These are phyloP conservation scores for Heliconius cydno DNA, from an alignment of 2,888 invertebrate species.

Conservation along the genomic window DNA sequence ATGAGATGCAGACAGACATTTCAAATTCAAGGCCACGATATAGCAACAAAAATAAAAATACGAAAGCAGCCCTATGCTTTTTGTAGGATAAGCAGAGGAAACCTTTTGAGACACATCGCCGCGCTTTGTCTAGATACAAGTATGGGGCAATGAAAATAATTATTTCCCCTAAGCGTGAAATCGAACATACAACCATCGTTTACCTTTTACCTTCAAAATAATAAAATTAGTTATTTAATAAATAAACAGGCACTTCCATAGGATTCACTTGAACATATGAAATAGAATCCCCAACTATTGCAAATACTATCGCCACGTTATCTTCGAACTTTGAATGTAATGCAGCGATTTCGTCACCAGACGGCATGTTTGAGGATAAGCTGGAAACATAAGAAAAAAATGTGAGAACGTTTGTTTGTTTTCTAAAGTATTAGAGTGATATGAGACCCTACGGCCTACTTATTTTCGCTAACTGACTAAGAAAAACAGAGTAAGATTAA, in stretches of 20 bases:
- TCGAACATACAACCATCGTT: neutral
- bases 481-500: too few relatives aligned
- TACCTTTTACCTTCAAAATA: neutral
- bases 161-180: neutral
- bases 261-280: conserved; percentile 74
- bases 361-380: conserved; percentile 60
- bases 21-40: too few relatives aligned
- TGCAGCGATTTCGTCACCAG: conserved; percentile 59
- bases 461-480: too few relatives aligned
- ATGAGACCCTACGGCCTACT: too few relatives aligned
- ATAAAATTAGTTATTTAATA: conserved; percentile 48
- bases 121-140: neutral
- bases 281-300: conserved; percentile 72
- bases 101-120: neutral
- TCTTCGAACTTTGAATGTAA: conserved; percentile 64
- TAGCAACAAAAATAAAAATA: too few relatives aligned
- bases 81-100: neutral
- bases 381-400: conserved; percentile 59
- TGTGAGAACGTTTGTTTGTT: neutral
- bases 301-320: conserved; percentile 68
- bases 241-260: conserved; percentile 64
- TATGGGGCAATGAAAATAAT: neutral
- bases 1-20: too few relatives aligned
- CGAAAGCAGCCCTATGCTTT: too few relatives aligned
- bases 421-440: too few relatives aligned